Evolutionary conservation across 2,797 vertebrate genomes (phyloP), one percentile per base, ranked within the genome.

Genomic region (Rhynchotus rufescens): DNA sequence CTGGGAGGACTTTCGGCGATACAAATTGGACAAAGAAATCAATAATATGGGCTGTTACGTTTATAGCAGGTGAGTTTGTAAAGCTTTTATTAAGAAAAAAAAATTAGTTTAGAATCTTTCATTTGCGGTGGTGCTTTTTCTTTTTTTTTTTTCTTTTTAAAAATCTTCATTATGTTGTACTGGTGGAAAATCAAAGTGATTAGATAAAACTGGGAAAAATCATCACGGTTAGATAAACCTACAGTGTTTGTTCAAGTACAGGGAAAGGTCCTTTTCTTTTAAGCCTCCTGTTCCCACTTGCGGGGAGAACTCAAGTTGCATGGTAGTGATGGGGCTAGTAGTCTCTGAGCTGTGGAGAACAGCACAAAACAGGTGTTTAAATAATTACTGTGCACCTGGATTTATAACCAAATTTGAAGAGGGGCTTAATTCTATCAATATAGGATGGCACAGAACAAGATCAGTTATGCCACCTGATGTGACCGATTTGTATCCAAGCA

Each of bases 1-100:
- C 69, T 99, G 99, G 98, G 99, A 99, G 89, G 99, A 99, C 94
- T 98, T 99, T 94, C 97, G 98, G 85, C 97, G 98, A 45, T 99
- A 98, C 94, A 98, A 98, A 88, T 96, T 98, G 1, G 99, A 99
- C 97, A 98, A 94, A 95, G 97, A 98, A 96, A 97, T 99, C 96
- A 99, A 99, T 97, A 98, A 97, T 86, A 98, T 84, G 64, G 97
- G 95, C 5, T 99, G 99, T 86, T 95, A 98, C 83, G 40, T 98
- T 89, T 99, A 99, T 82, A 98, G 97, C 98, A 99, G 98, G 99
- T 99, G 98, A 98, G 94, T 62, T 62, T 5, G 0, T 5, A 9
- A 2, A 6, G 30, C 8, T 85, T 88, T 66, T 68, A 5, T 54
- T 45, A 10, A 78, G 42, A 10, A 79, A 62, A 23, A 66, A 15